Conservation (phyloP, 2,113 vertebrate species). For the Nycticryphes semicollaris region DNA sequence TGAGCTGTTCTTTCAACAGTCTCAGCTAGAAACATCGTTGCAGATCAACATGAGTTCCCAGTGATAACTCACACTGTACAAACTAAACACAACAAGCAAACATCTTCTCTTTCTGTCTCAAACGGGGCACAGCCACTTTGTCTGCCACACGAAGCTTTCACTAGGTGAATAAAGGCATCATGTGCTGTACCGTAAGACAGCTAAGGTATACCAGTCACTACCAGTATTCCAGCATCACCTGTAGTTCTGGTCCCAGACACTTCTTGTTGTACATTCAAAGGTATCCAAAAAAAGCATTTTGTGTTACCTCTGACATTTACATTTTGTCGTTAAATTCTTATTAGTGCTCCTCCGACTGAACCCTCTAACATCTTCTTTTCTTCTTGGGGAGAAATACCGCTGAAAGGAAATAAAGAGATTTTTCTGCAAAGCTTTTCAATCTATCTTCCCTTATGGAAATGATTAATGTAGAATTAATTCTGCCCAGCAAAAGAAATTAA, state of each 20-base stretch:
- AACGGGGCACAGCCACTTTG: not conserved
- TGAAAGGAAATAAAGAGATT: conserved; percentile 64
- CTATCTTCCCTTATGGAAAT: not conserved
- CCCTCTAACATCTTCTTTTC: conserved; percentile 57
- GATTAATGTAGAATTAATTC: not conserved
- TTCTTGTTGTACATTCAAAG: not conserved
- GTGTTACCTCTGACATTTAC: not conserved
- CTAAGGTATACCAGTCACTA: not conserved
- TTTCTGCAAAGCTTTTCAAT: not conserved
- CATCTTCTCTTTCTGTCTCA: not conserved
- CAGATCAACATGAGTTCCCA: not conserved
- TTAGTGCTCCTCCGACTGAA: not conserved
- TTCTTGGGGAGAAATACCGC: conserved; percentile 59
- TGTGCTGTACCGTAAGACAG: not conserved
- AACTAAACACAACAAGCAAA: not conserved
- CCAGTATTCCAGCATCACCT: not conserved
- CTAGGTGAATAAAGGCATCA: not conserved
- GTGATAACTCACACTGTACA: not conserved
- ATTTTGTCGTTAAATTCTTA: not conserved
- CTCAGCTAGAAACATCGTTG: not conserved
- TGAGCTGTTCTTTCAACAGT: not conserved
- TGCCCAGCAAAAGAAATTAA: not conserved
- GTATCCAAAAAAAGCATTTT: not conserved
- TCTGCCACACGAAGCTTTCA: not conserved
- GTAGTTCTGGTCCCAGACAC: not conserved